Evolutionary conservation across 2,113 vertebrate species (phyloP).

Genomic region (Pithys albifrons): DNA sequence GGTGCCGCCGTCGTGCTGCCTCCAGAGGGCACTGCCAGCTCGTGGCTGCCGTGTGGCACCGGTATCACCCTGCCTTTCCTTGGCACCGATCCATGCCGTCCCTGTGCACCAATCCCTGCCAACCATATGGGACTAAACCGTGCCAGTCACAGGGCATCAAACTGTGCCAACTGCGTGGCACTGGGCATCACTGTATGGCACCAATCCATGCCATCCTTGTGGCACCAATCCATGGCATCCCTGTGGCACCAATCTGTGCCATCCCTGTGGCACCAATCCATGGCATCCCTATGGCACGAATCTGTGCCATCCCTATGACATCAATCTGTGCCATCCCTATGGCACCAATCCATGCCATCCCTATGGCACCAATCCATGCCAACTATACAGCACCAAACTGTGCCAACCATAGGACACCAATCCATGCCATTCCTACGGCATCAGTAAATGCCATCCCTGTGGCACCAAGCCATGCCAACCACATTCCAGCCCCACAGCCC

Average conservation of each 20-base stretch:
- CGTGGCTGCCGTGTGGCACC: not conserved
- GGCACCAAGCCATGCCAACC: not conserved
- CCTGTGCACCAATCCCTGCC: no score
- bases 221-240: not conserved
- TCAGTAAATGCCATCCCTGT: not conserved
- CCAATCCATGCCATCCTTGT: rapidly evolving
- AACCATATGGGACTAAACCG: rapidly evolving
- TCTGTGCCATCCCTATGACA: not conserved
- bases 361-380: not conserved
- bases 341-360: not conserved
- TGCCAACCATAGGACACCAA: not conserved
- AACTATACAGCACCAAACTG: not conserved
- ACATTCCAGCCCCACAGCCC: rapidly evolving
- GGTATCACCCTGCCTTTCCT: not conserved
- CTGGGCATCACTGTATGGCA: not conserved
- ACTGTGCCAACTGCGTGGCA: not conserved
- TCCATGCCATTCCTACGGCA: not conserved
- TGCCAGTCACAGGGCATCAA: not conserved
- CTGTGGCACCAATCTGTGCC: no score
- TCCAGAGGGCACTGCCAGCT: conserved; percentile 46
- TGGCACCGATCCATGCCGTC: not conserved
- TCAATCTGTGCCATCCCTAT: not conserved
- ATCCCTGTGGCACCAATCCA: not conserved
- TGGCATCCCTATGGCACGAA: not conserved
- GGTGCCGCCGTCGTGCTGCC: not conserved